These are phyloP conservation scores for Otolemur garnettii DNA, from an alignment of 2,113 vertebrate species.

Conservation along the genomic window DNA sequence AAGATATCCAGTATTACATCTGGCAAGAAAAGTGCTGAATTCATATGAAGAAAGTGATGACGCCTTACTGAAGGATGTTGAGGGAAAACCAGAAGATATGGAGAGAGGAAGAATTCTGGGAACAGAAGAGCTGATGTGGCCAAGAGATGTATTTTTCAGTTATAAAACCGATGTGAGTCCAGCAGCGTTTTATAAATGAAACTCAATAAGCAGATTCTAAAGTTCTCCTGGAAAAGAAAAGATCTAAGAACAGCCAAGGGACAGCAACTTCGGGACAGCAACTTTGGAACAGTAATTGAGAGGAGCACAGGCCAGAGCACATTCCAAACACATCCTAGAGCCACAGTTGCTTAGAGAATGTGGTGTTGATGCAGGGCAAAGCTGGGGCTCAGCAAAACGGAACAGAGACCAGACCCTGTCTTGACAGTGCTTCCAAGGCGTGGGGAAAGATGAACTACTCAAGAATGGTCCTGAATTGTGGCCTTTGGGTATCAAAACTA, in stretches of 20 bases:
- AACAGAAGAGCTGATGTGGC: background rate
- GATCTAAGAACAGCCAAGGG: background rate
- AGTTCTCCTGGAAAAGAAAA: background rate
- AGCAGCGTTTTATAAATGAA: background rate
- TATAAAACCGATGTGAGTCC: background rate
- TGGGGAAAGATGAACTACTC: background rate
- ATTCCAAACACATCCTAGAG: background rate
- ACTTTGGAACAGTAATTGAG: background rate
- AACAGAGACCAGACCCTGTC: background rate
- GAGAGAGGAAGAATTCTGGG: background rate
- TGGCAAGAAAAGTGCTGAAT: background rate
- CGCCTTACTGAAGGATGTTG: background rate
- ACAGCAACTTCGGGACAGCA: no score
- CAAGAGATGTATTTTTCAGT: background rate
- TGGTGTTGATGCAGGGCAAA: accelerated
- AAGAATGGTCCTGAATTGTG: background rate
- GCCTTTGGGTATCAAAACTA: background rate
- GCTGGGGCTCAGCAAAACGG: accelerated
- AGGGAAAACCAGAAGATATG: background rate
- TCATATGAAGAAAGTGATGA: background rate
- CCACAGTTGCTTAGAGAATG: background rate
- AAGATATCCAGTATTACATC: background rate
- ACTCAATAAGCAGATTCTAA: background rate
- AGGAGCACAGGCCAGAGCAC: accelerated
- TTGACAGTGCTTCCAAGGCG: background rate